Conservation (phyloP, 2,113 vertebrate species). For the Bubo blakistoni region DNA sequence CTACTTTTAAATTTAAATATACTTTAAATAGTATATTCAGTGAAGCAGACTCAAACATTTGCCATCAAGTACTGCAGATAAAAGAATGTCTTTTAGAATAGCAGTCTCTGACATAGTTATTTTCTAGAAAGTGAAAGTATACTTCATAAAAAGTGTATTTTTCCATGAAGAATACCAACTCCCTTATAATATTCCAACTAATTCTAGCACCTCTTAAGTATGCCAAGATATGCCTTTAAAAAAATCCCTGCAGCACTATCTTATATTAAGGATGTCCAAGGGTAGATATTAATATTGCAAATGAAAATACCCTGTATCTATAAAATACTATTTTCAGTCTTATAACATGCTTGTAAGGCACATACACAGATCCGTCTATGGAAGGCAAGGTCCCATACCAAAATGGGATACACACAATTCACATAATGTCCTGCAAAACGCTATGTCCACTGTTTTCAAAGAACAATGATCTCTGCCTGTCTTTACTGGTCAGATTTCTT, state of each 20-base stretch:
- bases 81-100: neutral
- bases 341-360: fast-evolving
- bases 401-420: neutral
- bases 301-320: neutral
- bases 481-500: neutral
- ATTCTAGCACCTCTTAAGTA: neutral
- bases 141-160: neutral
- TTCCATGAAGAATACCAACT: neutral
- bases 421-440: fast-evolving
- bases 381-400: neutral
- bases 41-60: neutral
- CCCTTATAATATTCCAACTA: neutral
- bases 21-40: neutral
- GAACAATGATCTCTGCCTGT: neutral
- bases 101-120: neutral
- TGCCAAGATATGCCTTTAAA: neutral
- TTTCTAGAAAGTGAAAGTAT: neutral
- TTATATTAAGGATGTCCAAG: neutral
- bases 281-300: neutral
- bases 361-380: no score
- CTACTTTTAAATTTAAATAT: neutral
- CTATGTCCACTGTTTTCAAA: neutral
- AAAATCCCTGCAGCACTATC: neutral
- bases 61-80: neutral
- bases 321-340: neutral